Conservation (phyloP, 2,113 vertebrate species). For the Albula goreensis region DNA sequence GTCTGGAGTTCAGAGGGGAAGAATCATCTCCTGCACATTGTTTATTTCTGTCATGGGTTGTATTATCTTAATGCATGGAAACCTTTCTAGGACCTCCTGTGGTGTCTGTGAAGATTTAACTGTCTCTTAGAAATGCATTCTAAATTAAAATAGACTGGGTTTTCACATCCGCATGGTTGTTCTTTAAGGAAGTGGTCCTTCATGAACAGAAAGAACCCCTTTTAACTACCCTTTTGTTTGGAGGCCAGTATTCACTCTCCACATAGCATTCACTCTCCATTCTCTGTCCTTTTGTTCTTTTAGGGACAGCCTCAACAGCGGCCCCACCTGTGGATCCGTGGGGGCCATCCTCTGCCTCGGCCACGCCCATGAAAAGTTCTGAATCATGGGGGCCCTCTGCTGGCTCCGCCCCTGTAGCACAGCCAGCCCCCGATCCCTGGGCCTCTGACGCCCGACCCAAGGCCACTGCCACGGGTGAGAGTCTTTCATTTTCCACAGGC, state of each 20-base stretch:
- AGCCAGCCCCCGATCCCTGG: conserved; percentile 64
- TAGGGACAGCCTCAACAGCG: conserved; percentile 76
- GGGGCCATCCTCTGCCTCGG: conserved; percentile 72
- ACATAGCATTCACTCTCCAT: background rate
- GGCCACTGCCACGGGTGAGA: conserved; percentile 64
- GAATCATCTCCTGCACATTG: background rate
- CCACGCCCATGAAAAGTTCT: conserved; percentile 74
- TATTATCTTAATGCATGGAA: too few species aligned
- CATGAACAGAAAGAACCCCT: too few species aligned
- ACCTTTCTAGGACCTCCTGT: too few species aligned
- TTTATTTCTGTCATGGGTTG: background rate
- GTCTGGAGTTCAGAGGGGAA: background rate
- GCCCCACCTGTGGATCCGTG: conserved; percentile 83
- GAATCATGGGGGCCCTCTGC: conserved; percentile 82
- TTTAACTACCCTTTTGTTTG: too few species aligned
- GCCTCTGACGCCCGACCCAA: conserved; percentile 59
- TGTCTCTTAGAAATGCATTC: too few species aligned
- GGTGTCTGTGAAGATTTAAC: too few species aligned
- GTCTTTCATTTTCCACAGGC: conserved; percentile 62
- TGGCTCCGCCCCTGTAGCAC: conserved; percentile 36
- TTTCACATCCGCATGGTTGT: too few species aligned
- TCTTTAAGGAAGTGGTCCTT: too few species aligned
- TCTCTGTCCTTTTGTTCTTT: background rate
- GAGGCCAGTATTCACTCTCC: too few species aligned
- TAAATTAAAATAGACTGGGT: too few species aligned